Percentiles rank a stretch among this genome's conserved stretches.
Conservation (phyloP, 2,113 vertebrate genomes). For the Trematomus loennbergii region DNA sequence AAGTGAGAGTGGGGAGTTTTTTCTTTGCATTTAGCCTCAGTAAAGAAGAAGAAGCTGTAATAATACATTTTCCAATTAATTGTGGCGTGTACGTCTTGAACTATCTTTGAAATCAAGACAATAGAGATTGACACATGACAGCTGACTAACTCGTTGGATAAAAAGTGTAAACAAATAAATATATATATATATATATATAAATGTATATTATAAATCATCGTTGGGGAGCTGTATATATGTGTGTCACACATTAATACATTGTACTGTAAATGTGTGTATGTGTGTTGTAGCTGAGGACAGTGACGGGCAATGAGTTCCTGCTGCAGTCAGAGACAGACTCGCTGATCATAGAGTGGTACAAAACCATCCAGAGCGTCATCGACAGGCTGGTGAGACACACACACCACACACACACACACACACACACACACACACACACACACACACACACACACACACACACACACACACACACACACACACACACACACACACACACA, state of each 20-base stretch:
- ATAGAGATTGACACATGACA: not conserved
- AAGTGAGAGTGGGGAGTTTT: constrained; percentile 41
- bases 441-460: too few species aligned
- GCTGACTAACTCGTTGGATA: not conserved
- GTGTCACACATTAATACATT: not conserved
- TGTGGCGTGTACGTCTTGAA: not conserved
- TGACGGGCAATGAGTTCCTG: constrained; percentile 93
- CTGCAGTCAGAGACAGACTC: constrained; percentile 91
- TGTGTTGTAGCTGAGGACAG: constrained; percentile 87
- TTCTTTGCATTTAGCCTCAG: constrained; percentile 1
- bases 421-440: too few species aligned
- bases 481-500: too few species aligned
- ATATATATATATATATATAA: not conserved
- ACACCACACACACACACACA: too few species aligned
- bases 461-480: too few species aligned
- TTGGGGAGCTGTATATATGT: not conserved
- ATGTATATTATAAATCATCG: not conserved
- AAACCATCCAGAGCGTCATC: constrained; percentile 87
- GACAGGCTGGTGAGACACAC: constrained; percentile 86
- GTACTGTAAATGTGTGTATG: constrained; percentile 1
- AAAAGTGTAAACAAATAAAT: not conserved
- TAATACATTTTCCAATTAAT: not conserved
- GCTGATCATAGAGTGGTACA: constrained; percentile 89
- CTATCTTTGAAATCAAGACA: not conserved
- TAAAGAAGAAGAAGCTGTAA: constrained; percentile 40